A percentile compares a stretch with the other conserved stretches of the same genome.
phyloP scores from a whole-genome alignment of 2,888 invertebrate species.

The Bhutanitis thaidina region DNA sequence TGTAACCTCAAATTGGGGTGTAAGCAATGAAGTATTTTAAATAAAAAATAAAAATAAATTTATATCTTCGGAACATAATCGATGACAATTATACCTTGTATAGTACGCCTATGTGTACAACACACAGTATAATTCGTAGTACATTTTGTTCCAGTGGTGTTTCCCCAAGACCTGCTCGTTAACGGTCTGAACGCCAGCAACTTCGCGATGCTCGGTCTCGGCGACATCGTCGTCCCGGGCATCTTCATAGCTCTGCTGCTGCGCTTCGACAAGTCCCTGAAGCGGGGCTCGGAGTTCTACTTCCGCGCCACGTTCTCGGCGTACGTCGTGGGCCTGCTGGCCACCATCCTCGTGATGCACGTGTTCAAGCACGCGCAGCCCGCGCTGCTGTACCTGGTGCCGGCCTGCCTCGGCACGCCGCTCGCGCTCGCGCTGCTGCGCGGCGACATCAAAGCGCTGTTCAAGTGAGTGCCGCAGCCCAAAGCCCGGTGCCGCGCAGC shows the following conservation, averaged over 20 bases:
- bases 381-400: conserved; percentile 97
- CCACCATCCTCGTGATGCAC: conserved; percentile 99
- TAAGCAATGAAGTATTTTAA: no score
- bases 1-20: no score
- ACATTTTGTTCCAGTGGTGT: conserved; percentile 86
- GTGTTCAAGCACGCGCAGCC: conserved; percentile 99
- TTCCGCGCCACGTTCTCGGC: conserved; percentile 89
- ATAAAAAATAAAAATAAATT: no score
- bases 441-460: conserved; percentile 93
- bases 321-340: conserved; percentile 94
- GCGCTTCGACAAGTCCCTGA: conserved; percentile 95
- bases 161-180: conserved; percentile 97
- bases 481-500: no score
- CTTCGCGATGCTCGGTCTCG: conserved; percentile 99
- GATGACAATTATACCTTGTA: no score
- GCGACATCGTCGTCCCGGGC: conserved; percentile 99
- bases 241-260: conserved; percentile 98
- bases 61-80: no score
- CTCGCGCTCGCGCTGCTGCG: conserved; percentile 91
- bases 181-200: conserved; percentile 94
- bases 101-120: no score
- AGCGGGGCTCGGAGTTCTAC: conserved; percentile 85
- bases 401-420: conserved; percentile 96
- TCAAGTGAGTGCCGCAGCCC: conserved; percentile 85
- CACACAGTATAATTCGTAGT: no score